Evolutionary conservation across 2,113 vertebrate genomes (phyloP), one percentile per base, ranked within the genome.

Genomic region (Leucopternis melanops): DNA sequence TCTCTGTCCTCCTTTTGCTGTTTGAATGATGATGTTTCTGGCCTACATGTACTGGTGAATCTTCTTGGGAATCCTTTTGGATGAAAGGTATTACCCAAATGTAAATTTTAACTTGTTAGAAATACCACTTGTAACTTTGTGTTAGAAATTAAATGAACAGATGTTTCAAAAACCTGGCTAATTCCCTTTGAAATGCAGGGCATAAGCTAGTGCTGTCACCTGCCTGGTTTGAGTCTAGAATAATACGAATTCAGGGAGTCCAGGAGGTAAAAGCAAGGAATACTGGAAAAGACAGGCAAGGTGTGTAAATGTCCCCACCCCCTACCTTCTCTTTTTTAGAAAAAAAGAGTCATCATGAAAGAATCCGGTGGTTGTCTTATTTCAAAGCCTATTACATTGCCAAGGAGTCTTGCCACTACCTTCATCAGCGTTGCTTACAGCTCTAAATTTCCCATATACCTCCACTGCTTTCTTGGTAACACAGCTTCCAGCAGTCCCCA

Each of bases 181-280:
- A 79, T 44, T 47, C 29, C 16, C 38, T 67, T 74, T 26, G 69
- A 90, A 91, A 86, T 14, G 8, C 11, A 36, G 3, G 21, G 22
- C 22, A 50, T 49, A 80, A 72, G 18, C 19, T 65, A 49, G 13
- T 1, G 5, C 29, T 73, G 18, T 15, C 0, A 0, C 42, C 49
- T 85, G 18, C 55, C 23, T 52, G 40, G 8, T 77, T 69, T 52
- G 36, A 71, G 29, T 29, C 45, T 75, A 79, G 54, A 88, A 50
- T 22, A 79, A 45, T 0, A 77, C 6, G 21, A 85, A 83, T 90
- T 80, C 36, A 79, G 23, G 18, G 21, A 81, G 20, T 5, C 16
- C 7, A 3, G 8, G 6, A 62, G 9, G 58, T 79, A 70, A 79
- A 91, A 80, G 4, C 9, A 91, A 47, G 23, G 32, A 85, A 52